These are phyloP conservation scores for Paramormyrops hopkinsi DNA, from an alignment of 2,797 vertebrate genomes.

Conservation along the genomic window DNA sequence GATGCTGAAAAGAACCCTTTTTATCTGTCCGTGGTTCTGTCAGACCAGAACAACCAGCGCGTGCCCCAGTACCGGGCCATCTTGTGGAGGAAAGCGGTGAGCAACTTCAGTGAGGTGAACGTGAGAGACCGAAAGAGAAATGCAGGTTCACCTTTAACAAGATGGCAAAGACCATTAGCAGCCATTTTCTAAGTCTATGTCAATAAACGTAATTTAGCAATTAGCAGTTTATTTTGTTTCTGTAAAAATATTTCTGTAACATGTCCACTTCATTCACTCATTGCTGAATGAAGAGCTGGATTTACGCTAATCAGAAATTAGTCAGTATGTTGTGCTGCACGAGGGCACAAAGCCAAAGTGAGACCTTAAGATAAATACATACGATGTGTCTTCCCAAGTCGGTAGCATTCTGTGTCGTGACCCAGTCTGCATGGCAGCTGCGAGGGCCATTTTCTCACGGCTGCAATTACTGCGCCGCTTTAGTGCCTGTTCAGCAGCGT, in stretches of 20 bases:
- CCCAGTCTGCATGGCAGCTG: background rate
- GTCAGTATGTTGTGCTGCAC: background rate
- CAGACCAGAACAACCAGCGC: conserved; percentile 94
- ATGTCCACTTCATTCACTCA: background rate
- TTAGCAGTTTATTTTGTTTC: background rate
- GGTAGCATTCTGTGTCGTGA: background rate
- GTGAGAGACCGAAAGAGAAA: background rate
- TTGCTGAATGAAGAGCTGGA: background rate
- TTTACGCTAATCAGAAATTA: background rate
- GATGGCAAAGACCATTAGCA: background rate
- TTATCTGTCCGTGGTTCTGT: conserved; percentile 92
- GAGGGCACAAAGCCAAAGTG: background rate
- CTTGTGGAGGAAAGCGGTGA: conserved; percentile 94
- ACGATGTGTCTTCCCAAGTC: background rate
- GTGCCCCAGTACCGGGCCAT: conserved; percentile 94
- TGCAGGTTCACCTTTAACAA: background rate
- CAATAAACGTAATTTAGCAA: background rate
- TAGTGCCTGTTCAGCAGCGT: background rate
- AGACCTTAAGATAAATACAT: background rate
- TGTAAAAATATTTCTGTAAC: background rate
- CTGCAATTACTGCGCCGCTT: background rate
- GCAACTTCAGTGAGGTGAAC: conserved; percentile 30
- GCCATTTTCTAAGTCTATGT: background rate
- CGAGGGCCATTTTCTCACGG: background rate
- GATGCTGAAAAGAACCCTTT: conserved; percentile 95